Base-by-base conservation (phyloP, 2,797 vertebrate genomes). In the Enteromius viviparus region DNA sequence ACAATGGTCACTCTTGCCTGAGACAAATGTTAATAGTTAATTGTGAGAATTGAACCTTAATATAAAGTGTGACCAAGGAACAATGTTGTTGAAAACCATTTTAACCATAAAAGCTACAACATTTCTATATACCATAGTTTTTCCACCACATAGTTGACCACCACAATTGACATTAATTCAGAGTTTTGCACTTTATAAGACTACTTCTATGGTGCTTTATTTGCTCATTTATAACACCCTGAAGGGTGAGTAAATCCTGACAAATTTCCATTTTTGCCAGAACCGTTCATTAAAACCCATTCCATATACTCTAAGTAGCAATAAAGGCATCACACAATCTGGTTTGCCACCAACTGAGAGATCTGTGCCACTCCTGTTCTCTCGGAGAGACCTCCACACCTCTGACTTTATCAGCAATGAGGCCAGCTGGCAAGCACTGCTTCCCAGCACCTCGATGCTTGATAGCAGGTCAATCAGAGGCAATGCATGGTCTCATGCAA, bases 401-500 rank as follows among this genome's bases (percentile, higher is more conserved):
- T 85, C 84, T 49, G 76, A 78, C 65, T 71, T 37, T 82, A 86
- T 87, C 80, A 68, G 75, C 69, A 76, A 26, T 40, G 58, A 84
- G 23, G 32, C 53, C 75, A 55, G 51, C 53, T 40, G 60, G 45
- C 83, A 62, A 60, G 82, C 81, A 80, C 75, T 21, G 80, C 77
- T 83, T 81, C 80, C 82, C 86, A 85, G 84, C 88, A 90, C 88
- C 87, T 89, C 87, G 9, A 47, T 47, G 51, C 85, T 49, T 80
- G 89, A 90, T 89, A 90, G 84, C 19, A 49, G 78, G 81, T 87
- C 80, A 87, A 85, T 89, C 82, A 65, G 29, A 60, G 76, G 60
- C 69, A 76, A 79, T 71, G 65, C 45, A 71, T 60, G 80, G 82
- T 81, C 71, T 75, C 55, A 51, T 49, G 70, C 78, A 49, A 53